phyloP scores from a whole-genome alignment of 2,888 invertebrate genomes.

The Plebejus melissa region DNA sequence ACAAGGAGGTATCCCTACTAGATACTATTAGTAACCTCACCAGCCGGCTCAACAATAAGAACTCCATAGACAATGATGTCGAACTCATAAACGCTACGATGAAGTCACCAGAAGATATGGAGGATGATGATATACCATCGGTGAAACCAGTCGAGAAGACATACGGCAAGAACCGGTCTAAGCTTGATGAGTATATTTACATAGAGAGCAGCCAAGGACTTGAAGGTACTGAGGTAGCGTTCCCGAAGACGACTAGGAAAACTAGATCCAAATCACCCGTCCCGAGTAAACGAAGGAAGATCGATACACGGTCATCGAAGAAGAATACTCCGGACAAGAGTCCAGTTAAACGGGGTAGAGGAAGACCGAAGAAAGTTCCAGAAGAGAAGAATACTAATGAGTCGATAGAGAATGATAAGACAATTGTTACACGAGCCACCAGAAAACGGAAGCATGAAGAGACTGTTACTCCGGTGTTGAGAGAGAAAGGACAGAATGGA shows the following conservation, averaged over 20 bases:
- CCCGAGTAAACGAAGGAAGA: slow-evolving; percentile 63
- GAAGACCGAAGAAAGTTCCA: slow-evolving; percentile 38
- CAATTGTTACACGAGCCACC: slow-evolving; percentile 48
- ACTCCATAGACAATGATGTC: slow-evolving; percentile 67
- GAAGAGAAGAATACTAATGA: slow-evolving; percentile 57
- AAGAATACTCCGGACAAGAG: slow-evolving; percentile 45
- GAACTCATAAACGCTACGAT: slow-evolving; percentile 66
- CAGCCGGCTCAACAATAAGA: slow-evolving; percentile 58
- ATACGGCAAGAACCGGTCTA: slow-evolving; percentile 62
- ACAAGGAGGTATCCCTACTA: slow-evolving; percentile 47
- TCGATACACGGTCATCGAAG: slow-evolving; percentile 46
- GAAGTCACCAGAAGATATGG: slow-evolving; percentile 45
- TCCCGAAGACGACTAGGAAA: slow-evolving; percentile 56
- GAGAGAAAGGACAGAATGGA: slow-evolving; percentile 70
- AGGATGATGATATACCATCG: slow-evolving; percentile 58
- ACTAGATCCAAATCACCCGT: slow-evolving; percentile 53
- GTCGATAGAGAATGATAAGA: slow-evolving; percentile 69
- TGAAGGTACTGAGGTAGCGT: slow-evolving; percentile 61
- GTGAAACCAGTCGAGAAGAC: slow-evolving; percentile 69
- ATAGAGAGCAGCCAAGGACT: slow-evolving; percentile 63
- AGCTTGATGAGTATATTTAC: slow-evolving; percentile 67
- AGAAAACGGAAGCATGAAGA: slow-evolving; percentile 62
- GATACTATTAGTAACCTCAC: slow-evolving; percentile 60
- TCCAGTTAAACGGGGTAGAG: slow-evolving; percentile 40
- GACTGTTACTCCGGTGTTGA: slow-evolving; percentile 55